Evolutionary conservation across 2,888 invertebrate genomes (phyloP), one percentile per base, ranked within the genome.

Genomic region (Trisateles emortualis): DNA sequence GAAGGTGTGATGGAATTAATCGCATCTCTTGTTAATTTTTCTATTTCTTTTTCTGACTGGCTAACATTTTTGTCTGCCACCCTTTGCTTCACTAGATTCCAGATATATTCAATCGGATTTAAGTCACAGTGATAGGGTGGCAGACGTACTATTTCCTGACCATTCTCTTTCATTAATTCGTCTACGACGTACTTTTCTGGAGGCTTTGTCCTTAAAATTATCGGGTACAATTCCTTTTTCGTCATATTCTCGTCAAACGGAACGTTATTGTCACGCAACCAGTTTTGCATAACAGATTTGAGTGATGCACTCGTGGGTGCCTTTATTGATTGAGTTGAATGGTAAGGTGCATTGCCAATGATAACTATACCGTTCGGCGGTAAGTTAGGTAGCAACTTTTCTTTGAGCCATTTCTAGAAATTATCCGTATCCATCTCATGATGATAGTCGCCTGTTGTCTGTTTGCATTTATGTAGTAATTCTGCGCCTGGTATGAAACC

Each of bases 31-130:
- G 55, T 59, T 14, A 49, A 33, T 11, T 56, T 48, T 69, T 74
- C 69, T 33, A 75, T 73, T 22, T 62, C 13, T 40, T 43, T 71
- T 59, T 74, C 69, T 8, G 60, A 67, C 38, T 75, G 72, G 14
- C 26, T 17, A 8, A 74, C 17, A 35, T 75, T 73, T 70, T 74
- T 72, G 17, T 72, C 73, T 54, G 70, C 69, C 59, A 74, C 68
- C 52, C 67, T 64, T 56, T 67, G 70, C 17, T 73, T 70, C 1
- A 71, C 44, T 22, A 71, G 42, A 53, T 72, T 70, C 67, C 71
- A 70, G 4, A 72, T 61, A 11, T 70, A 70, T 55, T 65, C 59
- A 2, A 64, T 59, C 0, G 64, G 67, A 16, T 64, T 67, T 40
- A 67, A 10, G 32, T 66, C 65, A 45, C 57, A 62, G 14, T 52